Base-by-base conservation (phyloP, 2,113 vertebrate species). In the Platysternon megacephalum region DNA sequence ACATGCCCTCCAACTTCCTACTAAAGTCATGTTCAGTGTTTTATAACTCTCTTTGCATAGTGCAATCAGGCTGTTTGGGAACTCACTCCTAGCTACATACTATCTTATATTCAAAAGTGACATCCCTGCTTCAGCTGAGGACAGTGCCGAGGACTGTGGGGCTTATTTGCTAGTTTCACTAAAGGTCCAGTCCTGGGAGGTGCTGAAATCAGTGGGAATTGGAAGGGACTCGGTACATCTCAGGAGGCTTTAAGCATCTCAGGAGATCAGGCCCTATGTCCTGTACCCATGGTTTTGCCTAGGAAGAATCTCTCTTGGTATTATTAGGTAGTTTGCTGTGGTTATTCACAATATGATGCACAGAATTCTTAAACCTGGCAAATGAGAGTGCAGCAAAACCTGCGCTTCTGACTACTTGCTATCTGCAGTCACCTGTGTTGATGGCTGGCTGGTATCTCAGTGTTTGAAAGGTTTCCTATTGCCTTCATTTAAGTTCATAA, bases 401-500 rank as follows among this genome's bases (percentile, higher is more conserved):
- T 1, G 42, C 4, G 3, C 82, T 88, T 83, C 2, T 4, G 92
- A 44, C 52, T 12, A 65, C 4, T 58, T 82, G 61, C 46, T 44
- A 76, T 74, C 72, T 44, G 39, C 52, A 92, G 72, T 80, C 48
- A 92, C 22, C 91, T 92, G 74, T n/a, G n/a, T 13, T 83, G 72
- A 56, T 90, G 56, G 13, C 29, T 94, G 76, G 24, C 58, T 79
- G 95, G 79, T 88, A 32, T 4, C 0, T 35, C 61, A 91, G 35
- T 68, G 35, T 68, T 79, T 85, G 5, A 32, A 85, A 87, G 4
- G 92, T 92, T 72, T 91, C 56, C n/a, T 53, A 35, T 2, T 85
- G 65, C 72, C 76, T 94, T 95, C 29, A 32, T 28, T 76, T 76
- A 44, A 44, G 24, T 76, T 44, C 42, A 28, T 44, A 76, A 76